Base-by-base conservation (phyloP, 1,140 invertebrate genomes). In the Zaprionus africanus region DNA sequence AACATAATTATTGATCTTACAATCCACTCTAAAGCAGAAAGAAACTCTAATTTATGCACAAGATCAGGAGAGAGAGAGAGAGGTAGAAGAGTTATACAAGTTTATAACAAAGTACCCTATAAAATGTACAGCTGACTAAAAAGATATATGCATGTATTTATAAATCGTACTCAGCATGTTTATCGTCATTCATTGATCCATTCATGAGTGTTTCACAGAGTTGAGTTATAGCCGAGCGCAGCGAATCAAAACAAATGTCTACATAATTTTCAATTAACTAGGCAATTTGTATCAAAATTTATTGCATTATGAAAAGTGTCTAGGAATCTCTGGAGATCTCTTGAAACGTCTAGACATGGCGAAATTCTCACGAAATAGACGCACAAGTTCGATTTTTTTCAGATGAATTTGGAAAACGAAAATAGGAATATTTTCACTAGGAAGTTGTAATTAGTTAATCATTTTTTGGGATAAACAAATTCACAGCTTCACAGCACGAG, bases 221-320 rank as follows among this genome's bases (percentile, higher is more conserved):
- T 46, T 87, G 60, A 79, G 43, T 76, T 71, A 76, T 79, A 67
- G 36, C 17, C 61, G 7, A 34, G 36, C 34, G 22, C 73, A 62
- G 60, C 79, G 68, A 85, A 84, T 67, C 62, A 78, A 84, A 84
- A 84, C 81, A 83, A 80, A 80, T 70, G 68, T 83, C 67, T 49
- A 51, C 76, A 83, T 70, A 83, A 83, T 76, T 68, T 19, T 75
- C 75, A 73, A 76, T 90, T 81, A 90, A 76, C 85, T 53, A 64
- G 58, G 49, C 49, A 56, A 78, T 87, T 82, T 56, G 15, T 66
- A 75, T 77, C 58, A 72, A 80, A 75, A 82, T 86, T 88, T 80
- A 87, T 87, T 68, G 67, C 56, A 71, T 63, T 81, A 73, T 78
- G 70, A 64, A 68, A 74, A 66, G n/a, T 19, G 41, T 46, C 41